A percentile compares a stretch with the other conserved stretches of the same genome.
phyloP scores from a whole-genome alignment of 2,797 vertebrate species.

The Brachyrhaphis roseni region DNA sequence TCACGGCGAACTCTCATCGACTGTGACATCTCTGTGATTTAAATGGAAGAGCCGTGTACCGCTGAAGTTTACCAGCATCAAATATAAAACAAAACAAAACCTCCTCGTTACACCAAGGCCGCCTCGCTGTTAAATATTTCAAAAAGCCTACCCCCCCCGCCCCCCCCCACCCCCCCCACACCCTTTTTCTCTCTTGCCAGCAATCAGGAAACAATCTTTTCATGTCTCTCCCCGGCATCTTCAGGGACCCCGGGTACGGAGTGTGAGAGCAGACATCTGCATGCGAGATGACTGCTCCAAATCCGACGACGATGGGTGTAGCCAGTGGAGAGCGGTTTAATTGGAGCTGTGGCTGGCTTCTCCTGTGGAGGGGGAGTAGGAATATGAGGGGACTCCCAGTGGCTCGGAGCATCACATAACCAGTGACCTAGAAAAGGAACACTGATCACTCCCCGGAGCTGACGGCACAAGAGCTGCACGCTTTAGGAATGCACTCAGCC shows the following conservation, averaged over 20 bases:
- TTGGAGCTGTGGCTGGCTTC: slow-evolving; percentile 74
- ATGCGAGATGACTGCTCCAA: slow-evolving; percentile 78
- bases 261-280: slow-evolving; percentile 71
- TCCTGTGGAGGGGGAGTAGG: slow-evolving; percentile 61
- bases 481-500: slow-evolving; percentile 48
- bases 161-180: too few species aligned
- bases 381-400: slow-evolving; percentile 70
- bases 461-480: slow-evolving; percentile 52
- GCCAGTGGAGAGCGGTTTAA: slow-evolving; percentile 70
- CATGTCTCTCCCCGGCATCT: slow-evolving; percentile 77
- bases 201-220: slow-evolving; percentile 82
- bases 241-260: slow-evolving; percentile 71
- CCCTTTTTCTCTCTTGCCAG: slow-evolving; percentile 69
- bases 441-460: slow-evolving; percentile 79
- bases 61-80: slow-evolving; percentile 75
- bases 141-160: slow-evolving; percentile 60
- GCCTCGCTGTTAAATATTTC: slow-evolving; percentile 78
- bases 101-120: slow-evolving; percentile 74
- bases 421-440: slow-evolving; percentile 84
- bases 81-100: slow-evolving; percentile 82
- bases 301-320: slow-evolving; percentile 67
- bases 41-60: slow-evolving; percentile 79
- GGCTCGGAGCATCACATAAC: slow-evolving; percentile 75
- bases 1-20: slow-evolving; percentile 65
- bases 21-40: slow-evolving; percentile 73